Evolutionary conservation across 2,113 vertebrate species (phyloP).

Genomic region (Oceanites oceanicus): DNA sequence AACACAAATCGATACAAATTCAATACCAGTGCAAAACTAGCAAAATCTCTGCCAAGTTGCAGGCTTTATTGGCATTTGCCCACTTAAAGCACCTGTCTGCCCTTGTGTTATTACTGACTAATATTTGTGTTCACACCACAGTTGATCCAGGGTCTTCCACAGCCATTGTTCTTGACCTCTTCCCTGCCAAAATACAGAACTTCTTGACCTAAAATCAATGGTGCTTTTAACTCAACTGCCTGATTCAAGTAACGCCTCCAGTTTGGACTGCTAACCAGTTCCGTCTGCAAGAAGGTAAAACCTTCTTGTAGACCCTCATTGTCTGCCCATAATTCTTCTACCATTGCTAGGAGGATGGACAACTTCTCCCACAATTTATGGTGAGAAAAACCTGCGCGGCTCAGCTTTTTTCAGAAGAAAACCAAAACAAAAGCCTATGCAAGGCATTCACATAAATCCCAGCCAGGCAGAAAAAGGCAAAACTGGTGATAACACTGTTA

Average conservation of each 20-base stretch:
- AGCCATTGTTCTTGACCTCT: not conserved
- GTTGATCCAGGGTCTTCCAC: not conserved
- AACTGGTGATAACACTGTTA: not conserved
- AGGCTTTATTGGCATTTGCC: not conserved
- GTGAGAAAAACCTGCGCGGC: not conserved
- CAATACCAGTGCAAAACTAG: not conserved
- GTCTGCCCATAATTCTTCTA: not conserved
- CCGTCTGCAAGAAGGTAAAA: not conserved
- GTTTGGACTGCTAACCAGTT: not conserved
- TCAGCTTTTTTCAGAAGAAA: not conserved
- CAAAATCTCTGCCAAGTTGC: not conserved
- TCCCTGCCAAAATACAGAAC: not conserved
- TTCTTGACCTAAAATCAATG: not conserved
- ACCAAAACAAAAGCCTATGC: not conserved
- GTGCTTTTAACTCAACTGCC: not conserved
- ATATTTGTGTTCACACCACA: not conserved
- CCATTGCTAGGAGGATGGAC: not conserved
- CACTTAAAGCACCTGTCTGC: not conserved
- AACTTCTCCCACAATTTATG: not conserved
- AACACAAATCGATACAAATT: not conserved
- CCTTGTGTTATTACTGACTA: not conserved
- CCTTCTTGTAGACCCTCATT: fast-evolving
- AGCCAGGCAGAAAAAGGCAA: not conserved
- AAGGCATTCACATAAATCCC: not conserved
- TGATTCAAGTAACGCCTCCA: not conserved